These are phyloP conservation scores for Spheniscus humboldti DNA, from an alignment of 2,797 vertebrate genomes.

Conservation along the genomic window DNA sequence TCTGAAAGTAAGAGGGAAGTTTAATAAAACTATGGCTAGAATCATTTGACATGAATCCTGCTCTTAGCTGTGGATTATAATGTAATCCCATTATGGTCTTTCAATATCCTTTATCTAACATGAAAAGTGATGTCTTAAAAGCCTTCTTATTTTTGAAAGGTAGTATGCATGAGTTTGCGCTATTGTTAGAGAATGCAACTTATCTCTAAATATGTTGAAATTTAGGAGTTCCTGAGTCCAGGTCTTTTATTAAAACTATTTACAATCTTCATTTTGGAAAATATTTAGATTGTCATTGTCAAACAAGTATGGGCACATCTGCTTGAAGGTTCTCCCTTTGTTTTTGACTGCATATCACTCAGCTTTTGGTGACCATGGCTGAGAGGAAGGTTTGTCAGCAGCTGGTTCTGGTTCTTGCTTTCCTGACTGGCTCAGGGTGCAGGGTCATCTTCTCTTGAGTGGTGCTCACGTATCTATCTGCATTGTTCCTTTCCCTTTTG, in stretches of 20 bases:
- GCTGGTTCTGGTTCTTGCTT: not conserved
- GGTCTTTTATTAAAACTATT: not conserved
- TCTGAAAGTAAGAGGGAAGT: constrained; percentile 30
- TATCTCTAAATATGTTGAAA: not conserved
- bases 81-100: constrained; percentile 47
- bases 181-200: not conserved
- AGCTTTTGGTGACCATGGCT: not conserved
- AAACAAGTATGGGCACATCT: not conserved
- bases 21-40: constrained; percentile 31
- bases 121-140: not conserved
- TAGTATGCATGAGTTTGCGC: not conserved
- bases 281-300: not conserved
- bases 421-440: not conserved
- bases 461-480: not conserved
- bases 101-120: constrained; percentile 34
- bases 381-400: not conserved
- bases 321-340: not conserved
- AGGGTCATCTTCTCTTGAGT: not conserved
- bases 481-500: not conserved
- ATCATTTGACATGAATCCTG: constrained; percentile 39
- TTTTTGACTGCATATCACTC: not conserved
- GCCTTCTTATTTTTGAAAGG: not conserved
- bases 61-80: constrained; percentile 52
- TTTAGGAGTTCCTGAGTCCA: not conserved
- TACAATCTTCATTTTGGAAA: not conserved